A percentile compares a stretch with the other conserved stretches of the same genome.
These are phyloP conservation scores for Lysiphlebus fabarum DNA, from an alignment of 1,140 invertebrate species.

Conservation along the genomic window DNA sequence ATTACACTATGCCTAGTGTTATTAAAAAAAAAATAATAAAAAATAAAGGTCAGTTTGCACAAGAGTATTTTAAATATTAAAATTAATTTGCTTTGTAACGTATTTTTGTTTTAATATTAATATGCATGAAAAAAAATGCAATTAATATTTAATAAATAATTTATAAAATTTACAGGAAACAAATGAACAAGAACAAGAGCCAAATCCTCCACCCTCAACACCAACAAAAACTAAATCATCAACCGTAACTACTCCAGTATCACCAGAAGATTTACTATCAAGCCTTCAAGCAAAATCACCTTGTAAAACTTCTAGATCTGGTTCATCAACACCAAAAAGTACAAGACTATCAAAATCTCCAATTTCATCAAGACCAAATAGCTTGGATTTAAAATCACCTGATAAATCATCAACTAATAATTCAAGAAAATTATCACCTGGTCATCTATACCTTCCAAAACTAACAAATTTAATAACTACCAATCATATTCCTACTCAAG, in stretches of 20 bases:
- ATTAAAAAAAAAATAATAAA: conserved; percentile 2
- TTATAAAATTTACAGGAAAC: background rate
- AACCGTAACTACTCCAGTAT: conserved; percentile 29
- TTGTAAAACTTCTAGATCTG: conserved; percentile 10
- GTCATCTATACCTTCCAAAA: conserved; percentile 32
- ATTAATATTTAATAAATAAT: background rate
- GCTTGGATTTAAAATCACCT: conserved; percentile 19
- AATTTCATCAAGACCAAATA: conserved; percentile 26
- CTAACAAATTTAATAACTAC: conserved; percentile 14
- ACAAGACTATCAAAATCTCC: conserved; percentile 20
- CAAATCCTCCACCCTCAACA: conserved; percentile 40
- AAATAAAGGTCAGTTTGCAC: conserved; percentile 2
- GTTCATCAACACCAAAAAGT: conserved; percentile 8
- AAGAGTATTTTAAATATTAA: background rate
- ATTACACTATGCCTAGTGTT: too few relatives aligned
- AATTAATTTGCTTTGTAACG: background rate
- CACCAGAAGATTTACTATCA: conserved; percentile 38
- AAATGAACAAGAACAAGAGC: conserved; percentile 19
- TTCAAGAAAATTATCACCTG: conserved; percentile 27
- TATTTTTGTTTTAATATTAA: too few relatives aligned
- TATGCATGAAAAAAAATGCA: too few relatives aligned
- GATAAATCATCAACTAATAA: conserved; percentile 18
- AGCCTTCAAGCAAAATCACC: conserved; percentile 41
- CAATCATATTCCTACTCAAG: conserved; percentile 6
- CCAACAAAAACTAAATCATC: conserved; percentile 28